phyloP scores from a whole-genome alignment of 2,888 invertebrate genomes.

The Dasypogon diadema region DNA sequence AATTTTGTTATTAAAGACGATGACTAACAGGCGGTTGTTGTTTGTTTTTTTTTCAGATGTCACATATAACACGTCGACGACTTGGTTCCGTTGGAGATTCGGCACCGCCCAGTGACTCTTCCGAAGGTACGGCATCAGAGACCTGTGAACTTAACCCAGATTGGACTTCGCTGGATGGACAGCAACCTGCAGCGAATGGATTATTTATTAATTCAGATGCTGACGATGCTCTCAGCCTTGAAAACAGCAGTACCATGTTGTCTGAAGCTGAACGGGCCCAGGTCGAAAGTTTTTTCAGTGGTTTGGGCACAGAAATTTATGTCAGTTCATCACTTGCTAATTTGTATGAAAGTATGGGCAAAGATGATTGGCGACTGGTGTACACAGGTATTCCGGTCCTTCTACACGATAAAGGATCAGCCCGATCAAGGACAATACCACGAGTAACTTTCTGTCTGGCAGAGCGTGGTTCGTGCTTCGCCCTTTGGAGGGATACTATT shows the following conservation, averaged over 20 bases:
- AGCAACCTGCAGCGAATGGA: slow-evolving; percentile 60
- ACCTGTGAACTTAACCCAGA: slow-evolving; percentile 64
- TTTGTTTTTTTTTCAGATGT: slow-evolving; percentile 53
- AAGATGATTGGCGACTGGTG: slow-evolving; percentile 77
- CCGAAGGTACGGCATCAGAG: slow-evolving; percentile 72
- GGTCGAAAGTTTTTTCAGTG: slow-evolving; percentile 80
- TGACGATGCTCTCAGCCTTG: slow-evolving; percentile 66
- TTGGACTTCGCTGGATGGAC: slow-evolving; percentile 67
- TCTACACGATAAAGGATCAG: slow-evolving; percentile 81
- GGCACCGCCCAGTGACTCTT: slow-evolving; percentile 70
- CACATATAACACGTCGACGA: slow-evolving; percentile 69
- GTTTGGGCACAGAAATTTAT: slow-evolving; percentile 82
- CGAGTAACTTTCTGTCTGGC: slow-evolving; percentile 79
- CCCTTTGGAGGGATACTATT: slow-evolving; percentile 84
- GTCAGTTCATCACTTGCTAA: slow-evolving; percentile 83
- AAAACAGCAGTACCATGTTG: slow-evolving; percentile 68
- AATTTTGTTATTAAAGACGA: neutral
- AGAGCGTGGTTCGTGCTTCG: slow-evolving; percentile 84
- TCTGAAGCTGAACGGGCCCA: slow-evolving; percentile 76
- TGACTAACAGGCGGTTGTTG: neutral
- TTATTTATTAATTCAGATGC: slow-evolving; percentile 66
- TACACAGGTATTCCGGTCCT: slow-evolving; percentile 85
- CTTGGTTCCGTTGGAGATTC: slow-evolving; percentile 75
- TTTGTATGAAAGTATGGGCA: slow-evolving; percentile 74
- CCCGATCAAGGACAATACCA: slow-evolving; percentile 76